Base-by-base conservation (phyloP, 2,113 vertebrate species). In the Triplophysa dalaica region DNA sequence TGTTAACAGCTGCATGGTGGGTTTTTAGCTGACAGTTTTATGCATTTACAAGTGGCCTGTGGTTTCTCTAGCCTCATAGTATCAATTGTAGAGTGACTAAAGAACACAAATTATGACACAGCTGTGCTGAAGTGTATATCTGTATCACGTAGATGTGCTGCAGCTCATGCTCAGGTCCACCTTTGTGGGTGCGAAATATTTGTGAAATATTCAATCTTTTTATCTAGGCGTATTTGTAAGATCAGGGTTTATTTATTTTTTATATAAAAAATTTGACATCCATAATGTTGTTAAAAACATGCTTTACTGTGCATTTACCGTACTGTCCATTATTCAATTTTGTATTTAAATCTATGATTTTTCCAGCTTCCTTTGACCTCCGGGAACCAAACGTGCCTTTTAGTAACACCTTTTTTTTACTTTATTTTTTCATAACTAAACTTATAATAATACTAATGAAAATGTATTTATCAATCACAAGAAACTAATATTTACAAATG, bases 51-150 rank as follows among this genome's bases (percentile, higher is more conserved):
- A 80, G 83, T 50, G 74, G 77, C 69, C 22, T 77, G 77, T 63
- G 80, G 83, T 77, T 65, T 79, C 88, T 85, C 85, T 87, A 81
- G 81, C 87, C 87, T 84, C 63, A 58, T 60, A 78, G 22, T 45
- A 75, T 61, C n/a, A 45, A 65, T 66, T 61, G 10, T 17, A 41
- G 8, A 72, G 62, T 67, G 48, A 66, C 50, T 29, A 41, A 60
- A 38, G 63, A 17, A 75, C 33, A 64, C 13, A 6, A 38, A 41
- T 76, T 60, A 58, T 62, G 52, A 54, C 38, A 67, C 21, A 41
- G 10, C 5, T 29, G 24, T 12, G 14, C 3, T 70, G 52, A 33
- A 70, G 52, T 50, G 54, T 58, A 58, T 21, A 70, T 22, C 21
- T n/a, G 22, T 24, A 69, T 14, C 43, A 14, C 65, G n/a, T 13